Base-by-base conservation (phyloP, 2,888 invertebrate genomes). In the Oligia latruncula region DNA sequence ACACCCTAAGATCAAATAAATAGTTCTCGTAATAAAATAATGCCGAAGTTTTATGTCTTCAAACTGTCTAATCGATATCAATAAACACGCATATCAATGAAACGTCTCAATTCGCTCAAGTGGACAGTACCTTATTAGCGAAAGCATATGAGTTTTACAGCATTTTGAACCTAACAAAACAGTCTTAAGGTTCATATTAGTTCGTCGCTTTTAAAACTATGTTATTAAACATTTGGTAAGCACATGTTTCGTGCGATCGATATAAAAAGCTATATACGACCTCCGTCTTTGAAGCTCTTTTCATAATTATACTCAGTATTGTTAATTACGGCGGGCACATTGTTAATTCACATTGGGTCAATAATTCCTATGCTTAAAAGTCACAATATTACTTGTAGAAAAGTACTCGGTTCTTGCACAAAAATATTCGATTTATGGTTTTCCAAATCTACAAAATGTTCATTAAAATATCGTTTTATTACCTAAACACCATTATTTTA, bases 121-220 rank as follows among this genome's bases (percentile, higher is more conserved):
- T 87, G 77, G 81, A 74, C 84, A 84, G 77, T 49, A 60, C 64
- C 35, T 46, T 52, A 73, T 87, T 46, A 87, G 66, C 77, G 46
- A n/a, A 87, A 85, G 84, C 85, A 73, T 52, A 81, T 72, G 49
- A 74, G n/a, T 77, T 77, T 46, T 60, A 87, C 81, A 84, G 84
- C 77, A 72, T 71, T 80, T 65, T 66, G 15, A 84, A 84, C 68
- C 66, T 70, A 74, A 85, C 8, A 20, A 52, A 46, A 35, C 13
- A 35, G 55, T 29, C 2, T 60, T 64, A 67, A 73, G 65, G 60
- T 70, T 75, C 74, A 77, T 80, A 84, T 85, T 85, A 87, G 87
- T 77, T 77, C 58, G 64, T 40, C 23, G 17, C 17, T 9, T 74
- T 71, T 40, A 35, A 15, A 77, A 64, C 15, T 86, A 81, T 77